These are phyloP conservation scores for Lordiphosa fenestrarum DNA, from an alignment of 2,888 invertebrate genomes.

Conservation along the genomic window DNA sequence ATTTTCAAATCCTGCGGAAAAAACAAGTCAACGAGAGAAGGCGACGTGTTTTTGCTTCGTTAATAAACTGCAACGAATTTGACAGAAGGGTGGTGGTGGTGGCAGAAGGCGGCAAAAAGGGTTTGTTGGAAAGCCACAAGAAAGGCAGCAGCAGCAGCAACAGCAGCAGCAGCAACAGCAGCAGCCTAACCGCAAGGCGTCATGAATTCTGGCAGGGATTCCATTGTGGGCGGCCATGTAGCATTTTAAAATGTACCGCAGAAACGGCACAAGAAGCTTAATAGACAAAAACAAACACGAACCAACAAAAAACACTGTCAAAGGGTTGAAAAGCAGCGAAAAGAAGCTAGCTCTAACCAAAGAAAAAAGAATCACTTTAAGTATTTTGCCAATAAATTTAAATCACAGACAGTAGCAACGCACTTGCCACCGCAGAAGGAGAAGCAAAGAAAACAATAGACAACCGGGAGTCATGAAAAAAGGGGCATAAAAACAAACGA, in stretches of 20 bases:
- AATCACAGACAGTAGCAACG: constrained; percentile 57
- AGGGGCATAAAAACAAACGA: constrained; percentile 25
- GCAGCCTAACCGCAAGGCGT: constrained; percentile 60
- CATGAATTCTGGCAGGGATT: constrained; percentile 29
- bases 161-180: neutral
- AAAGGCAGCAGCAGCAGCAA: constrained; percentile 39
- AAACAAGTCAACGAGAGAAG: constrained; percentile 31
- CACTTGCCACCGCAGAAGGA: constrained; percentile 5
- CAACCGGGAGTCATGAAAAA: constrained; percentile 4
- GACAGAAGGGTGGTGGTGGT: constrained; percentile 21
- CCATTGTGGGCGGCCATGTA: constrained; percentile 31
- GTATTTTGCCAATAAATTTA: constrained; percentile 76
- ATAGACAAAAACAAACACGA: constrained; percentile 36
- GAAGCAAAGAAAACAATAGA: constrained; percentile 25
- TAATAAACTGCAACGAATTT: constrained; percentile 72
- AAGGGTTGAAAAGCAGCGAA: constrained; percentile 43
- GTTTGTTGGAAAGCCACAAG: constrained; percentile 45
- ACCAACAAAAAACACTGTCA: constrained; percentile 43
- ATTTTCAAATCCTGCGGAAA: constrained; percentile 26
- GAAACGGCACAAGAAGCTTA: constrained; percentile 25
- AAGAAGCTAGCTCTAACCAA: constrained; percentile 5
- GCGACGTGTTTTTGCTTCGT: constrained; percentile 64
- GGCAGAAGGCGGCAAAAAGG: neutral
- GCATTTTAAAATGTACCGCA: constrained; percentile 36
- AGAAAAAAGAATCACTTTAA: constrained; percentile 66